Conservation (phyloP, 2,797 vertebrate species). For the Acipenser ruthenus region DNA sequence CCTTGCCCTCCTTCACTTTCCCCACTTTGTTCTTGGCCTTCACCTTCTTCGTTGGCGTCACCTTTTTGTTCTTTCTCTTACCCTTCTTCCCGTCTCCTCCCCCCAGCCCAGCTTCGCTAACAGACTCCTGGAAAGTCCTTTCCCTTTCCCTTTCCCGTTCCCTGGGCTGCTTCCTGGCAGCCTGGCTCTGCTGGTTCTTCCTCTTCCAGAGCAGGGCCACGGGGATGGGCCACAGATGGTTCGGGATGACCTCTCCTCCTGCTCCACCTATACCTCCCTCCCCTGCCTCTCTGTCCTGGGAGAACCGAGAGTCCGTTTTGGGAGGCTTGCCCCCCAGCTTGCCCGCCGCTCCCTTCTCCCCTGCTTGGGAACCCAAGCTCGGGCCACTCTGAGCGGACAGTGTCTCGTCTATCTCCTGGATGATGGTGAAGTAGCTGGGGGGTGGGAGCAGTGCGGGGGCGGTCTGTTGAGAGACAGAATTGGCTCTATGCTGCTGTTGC, state of each 20-base stretch:
- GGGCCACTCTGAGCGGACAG: not conserved
- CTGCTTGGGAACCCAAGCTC: constrained; percentile 63
- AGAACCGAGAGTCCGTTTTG: constrained; percentile 60
- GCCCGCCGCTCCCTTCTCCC: constrained; percentile 67
- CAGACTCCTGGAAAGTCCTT: no score
- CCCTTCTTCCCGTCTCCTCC: not conserved
- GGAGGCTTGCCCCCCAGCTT: constrained; percentile 64
- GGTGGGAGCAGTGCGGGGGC: constrained; percentile 63
- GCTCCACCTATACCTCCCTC: constrained; percentile 42
- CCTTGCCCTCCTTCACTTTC: no score
- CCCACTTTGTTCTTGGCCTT: not conserved
- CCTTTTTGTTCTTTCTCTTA: not conserved
- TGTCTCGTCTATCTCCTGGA: constrained; percentile 41
- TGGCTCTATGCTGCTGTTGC: not conserved
- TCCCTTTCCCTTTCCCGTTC: not conserved
- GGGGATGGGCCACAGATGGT: not conserved
- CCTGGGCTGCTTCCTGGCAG: not conserved
- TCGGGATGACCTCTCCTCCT: constrained; percentile 9
- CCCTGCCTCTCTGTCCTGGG: constrained; percentile 73
- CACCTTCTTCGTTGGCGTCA: not conserved
- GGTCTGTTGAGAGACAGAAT: constrained; percentile 35
- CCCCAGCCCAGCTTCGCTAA: no score
- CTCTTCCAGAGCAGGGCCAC: not conserved
- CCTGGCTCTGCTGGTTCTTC: not conserved
- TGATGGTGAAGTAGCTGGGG: constrained; percentile 34